These are phyloP conservation scores for Climacteris rufus DNA, from an alignment of 2,113 vertebrate species.

Conservation along the genomic window DNA sequence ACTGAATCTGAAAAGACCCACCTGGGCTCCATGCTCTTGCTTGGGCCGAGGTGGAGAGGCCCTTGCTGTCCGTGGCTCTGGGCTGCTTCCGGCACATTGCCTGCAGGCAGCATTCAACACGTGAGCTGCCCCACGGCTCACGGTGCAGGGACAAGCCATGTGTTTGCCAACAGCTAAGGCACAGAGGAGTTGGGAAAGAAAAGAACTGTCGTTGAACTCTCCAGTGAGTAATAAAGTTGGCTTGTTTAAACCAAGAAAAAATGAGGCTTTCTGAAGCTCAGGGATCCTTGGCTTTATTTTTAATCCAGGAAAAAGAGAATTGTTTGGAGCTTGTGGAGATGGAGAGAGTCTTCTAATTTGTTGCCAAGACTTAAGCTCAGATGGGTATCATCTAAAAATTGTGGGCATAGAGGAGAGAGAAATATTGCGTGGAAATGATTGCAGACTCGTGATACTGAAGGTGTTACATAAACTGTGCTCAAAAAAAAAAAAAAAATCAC, in stretches of 20 bases:
- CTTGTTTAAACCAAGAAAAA: not conserved
- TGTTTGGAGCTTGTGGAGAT: not conserved
- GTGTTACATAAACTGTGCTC: not conserved
- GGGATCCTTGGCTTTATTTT: not conserved
- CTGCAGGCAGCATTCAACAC: fast-evolving
- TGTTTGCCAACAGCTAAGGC: not conserved
- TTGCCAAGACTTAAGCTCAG: not conserved
- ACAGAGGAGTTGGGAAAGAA: not conserved
- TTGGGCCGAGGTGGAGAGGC: not conserved
- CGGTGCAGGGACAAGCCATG: not conserved
- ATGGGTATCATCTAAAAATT: not conserved
- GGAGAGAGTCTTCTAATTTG: not conserved
- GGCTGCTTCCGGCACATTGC: not conserved
- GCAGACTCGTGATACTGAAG: not conserved
- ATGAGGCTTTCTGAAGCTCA: not conserved
- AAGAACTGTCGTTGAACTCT: not conserved
- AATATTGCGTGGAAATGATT: not conserved
- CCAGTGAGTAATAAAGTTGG: not conserved
- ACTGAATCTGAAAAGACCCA: not conserved
- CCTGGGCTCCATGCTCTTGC: not conserved
- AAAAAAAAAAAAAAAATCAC: not conserved
- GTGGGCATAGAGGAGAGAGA: not conserved
- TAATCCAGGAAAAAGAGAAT: not conserved
- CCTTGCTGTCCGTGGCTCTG: not conserved
- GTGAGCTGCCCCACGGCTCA: not conserved